Percentiles rank a stretch among this genome's conserved stretches.
Evolutionary conservation across 2,797 vertebrate species (phyloP).

Genomic region (Falco novaeseelandiae): DNA sequence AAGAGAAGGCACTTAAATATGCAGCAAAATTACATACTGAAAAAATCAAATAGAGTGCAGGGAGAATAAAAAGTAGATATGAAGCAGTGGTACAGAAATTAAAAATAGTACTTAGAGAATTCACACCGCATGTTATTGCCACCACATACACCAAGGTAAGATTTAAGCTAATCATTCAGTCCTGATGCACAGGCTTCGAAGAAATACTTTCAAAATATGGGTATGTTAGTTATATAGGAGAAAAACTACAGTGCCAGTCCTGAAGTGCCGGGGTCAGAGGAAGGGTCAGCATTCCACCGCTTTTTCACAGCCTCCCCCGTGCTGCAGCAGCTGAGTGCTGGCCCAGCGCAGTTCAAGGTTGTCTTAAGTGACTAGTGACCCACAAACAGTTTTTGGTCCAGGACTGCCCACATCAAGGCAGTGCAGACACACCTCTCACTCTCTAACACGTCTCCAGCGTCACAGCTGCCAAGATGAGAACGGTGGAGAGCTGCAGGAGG

Average conservation of each 20-base stretch:
- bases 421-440: background rate
- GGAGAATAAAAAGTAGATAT: background rate
- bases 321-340: background rate
- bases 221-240: background rate
- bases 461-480: background rate
- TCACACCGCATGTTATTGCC: background rate
- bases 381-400: background rate
- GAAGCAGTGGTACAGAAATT: background rate
- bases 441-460: background rate
- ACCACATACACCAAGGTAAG: background rate
- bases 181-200: background rate
- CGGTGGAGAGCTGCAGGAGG: background rate
- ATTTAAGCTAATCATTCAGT: background rate
- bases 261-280: background rate
- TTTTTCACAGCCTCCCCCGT: background rate
- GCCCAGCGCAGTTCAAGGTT: background rate
- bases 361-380: background rate
- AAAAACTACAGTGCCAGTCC: background rate
- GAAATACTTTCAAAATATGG: background rate
- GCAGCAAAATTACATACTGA: background rate
- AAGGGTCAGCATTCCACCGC: fast-evolving
- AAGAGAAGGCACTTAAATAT: background rate
- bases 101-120: background rate
- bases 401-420: background rate
- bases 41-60: background rate